Conservation (phyloP, 2,797 vertebrate genomes). For the Macroramphosus scolopax region DNA sequence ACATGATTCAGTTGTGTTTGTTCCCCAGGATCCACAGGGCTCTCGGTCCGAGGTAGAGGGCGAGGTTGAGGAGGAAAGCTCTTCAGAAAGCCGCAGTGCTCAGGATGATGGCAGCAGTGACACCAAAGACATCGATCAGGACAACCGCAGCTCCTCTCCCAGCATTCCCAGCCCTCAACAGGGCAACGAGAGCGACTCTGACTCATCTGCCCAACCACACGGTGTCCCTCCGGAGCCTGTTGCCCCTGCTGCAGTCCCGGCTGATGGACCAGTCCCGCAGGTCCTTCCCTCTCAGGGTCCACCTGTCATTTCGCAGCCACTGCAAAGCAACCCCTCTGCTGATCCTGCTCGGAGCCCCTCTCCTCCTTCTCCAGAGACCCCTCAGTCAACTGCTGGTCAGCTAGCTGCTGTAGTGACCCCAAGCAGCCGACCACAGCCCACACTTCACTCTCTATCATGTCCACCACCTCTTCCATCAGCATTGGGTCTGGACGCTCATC, state of each 20-base stretch:
- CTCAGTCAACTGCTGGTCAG: conserved; percentile 54
- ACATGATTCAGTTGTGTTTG: conserved; percentile 6
- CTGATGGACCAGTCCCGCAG: conserved; percentile 63
- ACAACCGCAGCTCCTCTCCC: conserved; percentile 98
- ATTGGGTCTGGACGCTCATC: conserved; percentile 57
- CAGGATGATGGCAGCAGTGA: conserved; percentile 97
- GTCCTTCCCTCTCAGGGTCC: conserved; percentile 62
- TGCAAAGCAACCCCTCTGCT: conserved; percentile 67
- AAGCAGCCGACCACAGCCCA: conserved; percentile 43
- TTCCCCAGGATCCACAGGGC: conserved; percentile 84
- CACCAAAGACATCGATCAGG: conserved; percentile 99
- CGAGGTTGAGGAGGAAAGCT: conserved; percentile 87
- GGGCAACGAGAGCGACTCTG: conserved; percentile 97
- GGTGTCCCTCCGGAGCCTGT: conserved; percentile 71
- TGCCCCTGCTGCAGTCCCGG: conserved; percentile 26
- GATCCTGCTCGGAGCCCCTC: conserved; percentile 76
- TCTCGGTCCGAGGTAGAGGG: conserved; percentile 87
- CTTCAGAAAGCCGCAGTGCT: conserved; percentile 95
- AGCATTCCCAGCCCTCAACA: conserved; percentile 96
- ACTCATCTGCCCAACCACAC: conserved; percentile 87
- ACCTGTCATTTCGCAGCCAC: conserved; percentile 66
- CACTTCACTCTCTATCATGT: conserved; percentile 68
- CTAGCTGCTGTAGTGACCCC: conserved; percentile 38
- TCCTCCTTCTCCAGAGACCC: conserved; percentile 68
- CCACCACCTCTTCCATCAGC: conserved; percentile 63